A percentile compares a stretch with the other conserved stretches of the same genome.
phyloP scores from a whole-genome alignment of 1,140 invertebrate genomes.

The Zophobas morio region DNA sequence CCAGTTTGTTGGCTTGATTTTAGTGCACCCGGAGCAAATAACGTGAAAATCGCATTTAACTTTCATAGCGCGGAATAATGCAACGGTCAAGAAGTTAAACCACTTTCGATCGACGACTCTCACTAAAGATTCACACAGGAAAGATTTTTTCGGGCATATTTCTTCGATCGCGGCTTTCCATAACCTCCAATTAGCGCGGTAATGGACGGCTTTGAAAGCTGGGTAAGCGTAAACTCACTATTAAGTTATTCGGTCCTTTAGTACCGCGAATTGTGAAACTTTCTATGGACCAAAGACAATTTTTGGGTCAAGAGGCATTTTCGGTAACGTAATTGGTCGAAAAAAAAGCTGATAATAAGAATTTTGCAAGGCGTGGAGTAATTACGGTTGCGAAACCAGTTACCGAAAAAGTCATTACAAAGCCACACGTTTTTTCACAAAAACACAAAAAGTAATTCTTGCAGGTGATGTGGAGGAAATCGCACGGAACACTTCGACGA shows the following conservation, averaged over 20 bases:
- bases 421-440: too few species aligned
- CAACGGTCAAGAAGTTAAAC: conserved; percentile 25
- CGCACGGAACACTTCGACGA: too few species aligned
- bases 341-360: conserved; percentile 17
- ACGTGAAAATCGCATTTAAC: conserved; percentile 23
- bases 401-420: too few species aligned
- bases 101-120: conserved; percentile 33
- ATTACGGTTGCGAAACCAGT: not conserved
- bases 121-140: conserved; percentile 17
- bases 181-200: conserved; percentile 8
- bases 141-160: not conserved
- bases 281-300: not conserved
- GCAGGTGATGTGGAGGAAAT: too few species aligned
- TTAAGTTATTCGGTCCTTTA: not conserved
- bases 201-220: not conserved
- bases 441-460: too few species aligned
- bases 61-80: conserved; percentile 23
- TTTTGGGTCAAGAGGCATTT: conserved; percentile 12
- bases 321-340: not conserved
- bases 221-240: not conserved
- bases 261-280: too few species aligned
- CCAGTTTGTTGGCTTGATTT: conserved; percentile 12
- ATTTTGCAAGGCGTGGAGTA: conserved; percentile 4
- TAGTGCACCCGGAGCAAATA: not conserved
- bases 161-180: conserved; percentile 19